Conservation (phyloP, 2,797 vertebrate species). For the Periophthalmus magnuspinnatus region DNA sequence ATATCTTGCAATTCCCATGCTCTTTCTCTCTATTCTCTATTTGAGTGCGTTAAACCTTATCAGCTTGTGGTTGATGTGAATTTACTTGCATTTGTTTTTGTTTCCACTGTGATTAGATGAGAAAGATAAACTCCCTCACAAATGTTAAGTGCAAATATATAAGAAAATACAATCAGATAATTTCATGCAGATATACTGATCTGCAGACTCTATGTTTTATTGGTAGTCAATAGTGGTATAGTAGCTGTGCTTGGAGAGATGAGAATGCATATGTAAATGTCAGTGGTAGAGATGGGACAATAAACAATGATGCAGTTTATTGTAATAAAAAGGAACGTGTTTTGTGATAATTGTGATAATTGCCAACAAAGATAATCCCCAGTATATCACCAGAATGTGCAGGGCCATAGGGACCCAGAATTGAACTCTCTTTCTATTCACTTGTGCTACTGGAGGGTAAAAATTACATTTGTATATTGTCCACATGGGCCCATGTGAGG, state of each 20-base stretch:
- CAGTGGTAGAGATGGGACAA: no score
- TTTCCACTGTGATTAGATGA: conserved; percentile 8
- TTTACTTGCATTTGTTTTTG: conserved; percentile 1
- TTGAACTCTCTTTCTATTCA: no score
- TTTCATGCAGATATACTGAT: background rate
- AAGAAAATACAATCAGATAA: background rate
- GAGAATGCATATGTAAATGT: background rate
- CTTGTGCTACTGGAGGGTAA: no score
- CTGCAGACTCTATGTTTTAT: background rate
- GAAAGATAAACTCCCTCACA: background rate
- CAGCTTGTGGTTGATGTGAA: background rate
- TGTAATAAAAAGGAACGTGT: no score
- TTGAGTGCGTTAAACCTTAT: conserved; percentile 1
- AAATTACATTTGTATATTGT: no score
- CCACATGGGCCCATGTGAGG: no score
- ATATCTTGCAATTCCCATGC: background rate
- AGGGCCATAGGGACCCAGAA: no score
- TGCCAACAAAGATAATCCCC: no score
- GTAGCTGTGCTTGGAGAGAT: background rate
- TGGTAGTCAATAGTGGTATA: background rate
- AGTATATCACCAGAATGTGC: no score
- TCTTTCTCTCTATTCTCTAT: background rate
- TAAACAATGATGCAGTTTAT: no score
- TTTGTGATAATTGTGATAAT: no score
- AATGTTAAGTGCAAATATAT: background rate